A percentile compares a stretch with the other conserved stretches of the same genome.
These are phyloP conservation scores for Fopius arisanus DNA, from an alignment of 1,140 invertebrate genomes.

Conservation along the genomic window DNA sequence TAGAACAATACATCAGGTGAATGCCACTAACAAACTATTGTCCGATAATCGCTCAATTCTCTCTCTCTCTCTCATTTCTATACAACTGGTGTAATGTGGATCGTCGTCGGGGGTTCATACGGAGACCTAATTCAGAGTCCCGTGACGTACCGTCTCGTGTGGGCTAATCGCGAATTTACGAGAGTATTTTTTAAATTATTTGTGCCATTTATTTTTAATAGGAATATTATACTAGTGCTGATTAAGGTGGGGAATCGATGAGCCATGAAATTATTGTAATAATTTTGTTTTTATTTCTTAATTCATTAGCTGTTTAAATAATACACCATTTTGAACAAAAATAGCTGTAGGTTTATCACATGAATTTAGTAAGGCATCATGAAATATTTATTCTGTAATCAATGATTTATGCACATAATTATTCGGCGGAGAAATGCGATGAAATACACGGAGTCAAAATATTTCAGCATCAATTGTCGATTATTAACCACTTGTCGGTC, in stretches of 20 bases:
- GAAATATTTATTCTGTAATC: neutral
- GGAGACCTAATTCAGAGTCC: slow-evolving; percentile 1
- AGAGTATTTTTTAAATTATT: neutral
- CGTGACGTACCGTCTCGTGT: neutral
- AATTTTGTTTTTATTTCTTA: neutral
- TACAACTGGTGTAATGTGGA: neutral
- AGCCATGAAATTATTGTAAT: neutral
- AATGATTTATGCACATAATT: neutral
- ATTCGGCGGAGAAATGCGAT: neutral
- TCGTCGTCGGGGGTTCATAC: neutral
- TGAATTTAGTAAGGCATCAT: slow-evolving; percentile 18
- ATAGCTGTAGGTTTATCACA: slow-evolving; percentile 18
- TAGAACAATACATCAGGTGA: slow-evolving; percentile 63
- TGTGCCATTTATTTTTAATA: no score
- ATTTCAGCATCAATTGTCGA: slow-evolving; percentile 66
- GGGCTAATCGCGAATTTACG: neutral
- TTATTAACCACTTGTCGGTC: slow-evolving; percentile 91
- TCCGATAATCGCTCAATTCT: slow-evolving; percentile 58
- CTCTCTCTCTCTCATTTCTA: slow-evolving; percentile 32
- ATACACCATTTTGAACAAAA: slow-evolving; percentile 18
- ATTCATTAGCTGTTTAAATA: slow-evolving; percentile 1
- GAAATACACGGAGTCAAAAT: neutral
- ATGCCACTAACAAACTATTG: slow-evolving; percentile 65
- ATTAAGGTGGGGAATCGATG: neutral
- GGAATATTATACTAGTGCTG: neutral